Evolutionary conservation across 2,888 invertebrate species (phyloP).

Genomic region (Tenthredo notha): DNA sequence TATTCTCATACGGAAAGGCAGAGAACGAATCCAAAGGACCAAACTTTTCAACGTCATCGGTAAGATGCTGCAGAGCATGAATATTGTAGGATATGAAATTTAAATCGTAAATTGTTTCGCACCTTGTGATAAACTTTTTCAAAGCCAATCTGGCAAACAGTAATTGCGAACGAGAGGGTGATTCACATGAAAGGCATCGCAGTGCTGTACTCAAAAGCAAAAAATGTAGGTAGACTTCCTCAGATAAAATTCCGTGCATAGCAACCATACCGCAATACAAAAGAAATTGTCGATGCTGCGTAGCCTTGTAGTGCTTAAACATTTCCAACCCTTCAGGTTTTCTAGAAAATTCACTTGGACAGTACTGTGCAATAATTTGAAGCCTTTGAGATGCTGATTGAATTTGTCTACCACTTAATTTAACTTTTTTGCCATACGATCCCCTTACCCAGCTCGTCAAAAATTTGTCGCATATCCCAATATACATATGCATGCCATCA

Average conservation of each 20-base stretch:
- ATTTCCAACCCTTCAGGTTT: slow-evolving; percentile 36
- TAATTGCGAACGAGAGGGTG: background rate
- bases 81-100: no score
- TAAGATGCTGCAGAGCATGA: slow-evolving; percentile 49
- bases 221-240: slow-evolving; percentile 54
- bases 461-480: slow-evolving; percentile 3
- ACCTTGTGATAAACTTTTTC: slow-evolving; percentile 3
- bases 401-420: background rate
- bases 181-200: slow-evolving; percentile 36
- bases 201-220: slow-evolving; percentile 54
- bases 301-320: slow-evolving; percentile 51
- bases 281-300: slow-evolving; percentile 53
- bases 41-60: slow-evolving; percentile 42
- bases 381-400: background rate
- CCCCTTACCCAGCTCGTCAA: slow-evolving; percentile 28
- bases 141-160: slow-evolving; percentile 18
- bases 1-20: slow-evolving; percentile 57
- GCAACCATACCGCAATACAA: slow-evolving; percentile 52
- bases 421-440: slow-evolving; percentile 40
- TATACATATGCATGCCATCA: slow-evolving; percentile 57
- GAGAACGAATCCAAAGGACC: slow-evolving; percentile 53
- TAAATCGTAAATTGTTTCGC: slow-evolving; percentile 40
- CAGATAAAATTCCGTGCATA: slow-evolving; percentile 45
- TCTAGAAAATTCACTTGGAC: slow-evolving; percentile 55
- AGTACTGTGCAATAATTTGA: slow-evolving; percentile 26